Base-by-base conservation (phyloP, 2,888 invertebrate species). In the Brachypalpus laphriformis region DNA sequence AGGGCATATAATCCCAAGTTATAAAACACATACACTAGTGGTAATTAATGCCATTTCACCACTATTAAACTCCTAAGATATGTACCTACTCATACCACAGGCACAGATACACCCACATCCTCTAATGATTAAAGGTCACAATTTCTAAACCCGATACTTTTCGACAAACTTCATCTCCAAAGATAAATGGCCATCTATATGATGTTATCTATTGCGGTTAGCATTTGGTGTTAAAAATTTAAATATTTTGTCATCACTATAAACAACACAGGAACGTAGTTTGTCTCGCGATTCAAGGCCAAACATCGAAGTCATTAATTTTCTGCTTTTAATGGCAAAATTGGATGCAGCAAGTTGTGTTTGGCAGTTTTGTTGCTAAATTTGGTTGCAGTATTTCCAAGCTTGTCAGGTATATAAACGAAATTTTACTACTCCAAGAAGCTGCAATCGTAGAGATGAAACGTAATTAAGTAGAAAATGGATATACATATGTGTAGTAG, bases 221-320 rank as follows among this genome's bases (percentile, higher is more conserved):
- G 11, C 65, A 65, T 34, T n/a, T 5, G 42, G 16, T 61, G 70
- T 54, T 25, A 61, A 54, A 28, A 61, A 54, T 63, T 54, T 54
- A 22, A 70, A 61, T 51, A 28, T 40, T 77, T 37, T n/a, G 70
- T 45, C 31, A 31, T 59, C 59, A 18, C 42, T 45, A 47, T 45
- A 45, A 51, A 66, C 5, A 37, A 16, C 40, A 3, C 16, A 37
- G 18, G 2, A 31, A 56, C 34, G 8, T 20, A 9, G 63, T 18
- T 2, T 63, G n/a, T 22, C 9, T 25, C n/a, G 6, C 34, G 25
- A 70, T 54, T 61, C 77, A 77, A 70, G 77, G 77, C 51, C 51
- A 18, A 45, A 45, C 22, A 1, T 3, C 22, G 14, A 20, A 16
- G 42, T 16, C 59, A 51, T 70, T 42, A 59, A 70, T 68, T 68